Evolutionary conservation across 2,888 invertebrate genomes (phyloP).

Genomic region (Apamea epomidion): DNA sequence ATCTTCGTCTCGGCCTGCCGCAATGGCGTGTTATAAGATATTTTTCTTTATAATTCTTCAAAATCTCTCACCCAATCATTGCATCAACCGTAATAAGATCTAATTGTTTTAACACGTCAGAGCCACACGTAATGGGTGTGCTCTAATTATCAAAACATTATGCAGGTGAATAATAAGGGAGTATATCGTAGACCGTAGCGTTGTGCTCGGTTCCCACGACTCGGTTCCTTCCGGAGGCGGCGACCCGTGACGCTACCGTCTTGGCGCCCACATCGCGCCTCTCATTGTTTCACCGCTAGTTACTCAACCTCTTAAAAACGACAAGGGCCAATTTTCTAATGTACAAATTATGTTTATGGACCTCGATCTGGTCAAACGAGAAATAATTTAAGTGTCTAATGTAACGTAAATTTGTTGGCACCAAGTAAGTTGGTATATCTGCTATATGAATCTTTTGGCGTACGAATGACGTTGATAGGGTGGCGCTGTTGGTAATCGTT

Average conservation of each 20-base stretch:
- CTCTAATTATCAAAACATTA: constrained; percentile 76
- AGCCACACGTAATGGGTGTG: constrained; percentile 62
- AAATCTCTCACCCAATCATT: constrained; percentile 22
- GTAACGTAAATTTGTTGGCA: background rate
- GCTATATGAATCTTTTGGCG: background rate
- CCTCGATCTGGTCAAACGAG: constrained; percentile 2
- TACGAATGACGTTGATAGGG: background rate
- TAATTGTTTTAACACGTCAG: constrained; percentile 55
- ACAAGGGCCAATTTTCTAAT: constrained; percentile 61
- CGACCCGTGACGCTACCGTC: constrained; percentile 89
- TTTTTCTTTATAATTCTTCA: background rate
- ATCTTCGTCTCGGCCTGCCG: no score
- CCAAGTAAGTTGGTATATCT: background rate
- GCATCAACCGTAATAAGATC: constrained; percentile 21
- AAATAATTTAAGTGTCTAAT: constrained; percentile 13
- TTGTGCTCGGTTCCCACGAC: constrained; percentile 82
- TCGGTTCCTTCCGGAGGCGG: constrained; percentile 87
- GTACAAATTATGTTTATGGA: constrained; percentile 43
- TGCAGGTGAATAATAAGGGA: constrained; percentile 80
- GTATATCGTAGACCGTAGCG: constrained; percentile 63
- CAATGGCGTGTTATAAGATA: background rate
- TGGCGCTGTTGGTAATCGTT: background rate
- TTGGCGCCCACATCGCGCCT: constrained; percentile 79
- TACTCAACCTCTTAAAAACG: constrained; percentile 53
- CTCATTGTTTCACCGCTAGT: constrained; percentile 74